Evolutionary conservation across 2,113 vertebrate genomes (phyloP), one percentile per base, ranked within the genome.

Genomic region (Oreochromis tanganicae): DNA sequence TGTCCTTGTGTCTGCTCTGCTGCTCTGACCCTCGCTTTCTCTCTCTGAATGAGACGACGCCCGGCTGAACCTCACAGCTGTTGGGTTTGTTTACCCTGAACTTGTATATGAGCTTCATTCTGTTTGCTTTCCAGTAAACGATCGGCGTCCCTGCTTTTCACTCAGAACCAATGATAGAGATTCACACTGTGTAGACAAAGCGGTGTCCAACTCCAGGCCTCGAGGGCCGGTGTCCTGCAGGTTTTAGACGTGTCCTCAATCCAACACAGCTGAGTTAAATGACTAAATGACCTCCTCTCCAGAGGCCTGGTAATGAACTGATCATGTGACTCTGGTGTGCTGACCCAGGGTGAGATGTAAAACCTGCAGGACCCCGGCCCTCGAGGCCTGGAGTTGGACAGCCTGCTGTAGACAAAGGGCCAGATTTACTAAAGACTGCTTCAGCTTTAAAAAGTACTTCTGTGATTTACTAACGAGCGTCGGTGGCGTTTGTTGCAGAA

Each of bases 391-490:
- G 34, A 36, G 34, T 5, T 8, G 7, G 7, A 8, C 34, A 36
- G 29, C 59, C 29, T 19, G 59, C 59, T 63, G 29, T 19, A 46
- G 14, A 61, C 7, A 17, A 17, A 61, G 68, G 24, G 9, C 71
- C 27, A 32, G 46, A 78, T 78, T 75, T 78, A 75, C 24, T 4
- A 75, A 75, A 48, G 14, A 75, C 43, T 2, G 24, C 13, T 27
- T 75, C 21, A 29, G 21, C 68, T 17, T 46, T 46, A 46, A 27
- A 71, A 73, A 73, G 5, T 24, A 10, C 13, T 24, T 29, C 0
- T 75, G 43, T 50, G 43, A 32, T 32, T 48, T 75, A 48, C 5
- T 29, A 48, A 75, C 4, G 3, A 17, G 41, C 8, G 0, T 10
- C 13, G 6, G 66, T 0, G n/a, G 36, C 12, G n/a, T 71, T 41